These are phyloP conservation scores for Caenorhabditis brenneri DNA, from an alignment of 1,140 invertebrate species.

Conservation along the genomic window DNA sequence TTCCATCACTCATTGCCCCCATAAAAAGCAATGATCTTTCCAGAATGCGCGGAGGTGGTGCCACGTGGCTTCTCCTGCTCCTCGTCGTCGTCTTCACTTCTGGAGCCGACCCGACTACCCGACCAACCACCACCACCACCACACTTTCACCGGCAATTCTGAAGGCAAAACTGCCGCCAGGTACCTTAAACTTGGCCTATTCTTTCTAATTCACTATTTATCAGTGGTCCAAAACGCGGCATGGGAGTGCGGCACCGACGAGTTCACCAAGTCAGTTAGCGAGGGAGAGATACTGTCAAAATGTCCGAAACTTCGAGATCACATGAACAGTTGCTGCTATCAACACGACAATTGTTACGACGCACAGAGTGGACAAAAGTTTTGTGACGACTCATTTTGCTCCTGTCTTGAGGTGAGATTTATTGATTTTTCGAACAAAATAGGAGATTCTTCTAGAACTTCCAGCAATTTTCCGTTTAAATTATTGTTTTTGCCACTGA, in stretches of 20 bases:
- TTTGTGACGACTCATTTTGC: conserved; percentile 48
- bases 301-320: conserved; percentile 38
- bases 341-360: conserved; percentile 45
- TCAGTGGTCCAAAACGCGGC: neutral
- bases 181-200: neutral
- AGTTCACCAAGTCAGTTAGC: conserved; percentile 44
- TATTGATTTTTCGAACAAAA: neutral
- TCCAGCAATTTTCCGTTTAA: too few species aligned
- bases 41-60: neutral
- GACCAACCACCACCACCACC: neutral
- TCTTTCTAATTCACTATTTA: neutral
- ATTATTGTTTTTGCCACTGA: too few species aligned
- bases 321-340: conserved; percentile 37
- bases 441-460: too few species aligned
- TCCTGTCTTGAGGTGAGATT: conserved; percentile 28
- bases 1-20: too few species aligned
- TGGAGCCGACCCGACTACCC: neutral
- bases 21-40: too few species aligned
- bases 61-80: neutral
- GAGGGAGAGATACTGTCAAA: conserved; percentile 35
- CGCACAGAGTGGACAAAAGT: conserved; percentile 11
- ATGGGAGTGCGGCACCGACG: conserved; percentile 46
- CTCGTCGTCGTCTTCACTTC: neutral
- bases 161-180: neutral
- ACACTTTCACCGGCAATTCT: neutral